Conservation (phyloP, 2,888 invertebrate species). For the Dinocampus coccinellae region DNA sequence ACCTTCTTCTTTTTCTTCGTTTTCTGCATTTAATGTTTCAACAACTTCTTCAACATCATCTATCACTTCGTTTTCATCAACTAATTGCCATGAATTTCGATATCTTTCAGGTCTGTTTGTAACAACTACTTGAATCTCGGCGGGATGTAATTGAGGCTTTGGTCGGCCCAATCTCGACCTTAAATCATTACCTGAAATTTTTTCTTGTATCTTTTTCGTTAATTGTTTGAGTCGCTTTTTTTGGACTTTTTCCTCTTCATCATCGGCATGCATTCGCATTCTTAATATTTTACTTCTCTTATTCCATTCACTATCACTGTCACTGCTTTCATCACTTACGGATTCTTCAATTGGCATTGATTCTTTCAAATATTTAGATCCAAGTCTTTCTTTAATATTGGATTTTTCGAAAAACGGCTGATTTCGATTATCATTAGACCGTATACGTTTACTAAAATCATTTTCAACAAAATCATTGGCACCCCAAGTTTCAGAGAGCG, state of each 20-base stretch:
- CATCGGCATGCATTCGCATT: conserved; percentile 92
- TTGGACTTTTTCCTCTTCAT: conserved; percentile 79
- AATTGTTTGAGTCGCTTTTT: conserved; percentile 57
- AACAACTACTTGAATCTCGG: conserved; percentile 63
- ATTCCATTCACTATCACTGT: conserved; percentile 74
- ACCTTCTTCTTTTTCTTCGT: conserved; percentile 49
- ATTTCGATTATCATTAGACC: neutral
- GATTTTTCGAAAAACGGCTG: conserved; percentile 36
- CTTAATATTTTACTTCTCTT: conserved; percentile 77
- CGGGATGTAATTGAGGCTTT: conserved; percentile 49
- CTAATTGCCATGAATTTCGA: neutral
- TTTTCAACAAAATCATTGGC: conserved; percentile 76
- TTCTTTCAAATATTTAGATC: conserved; percentile 42
- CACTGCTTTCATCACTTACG: conserved; percentile 66
- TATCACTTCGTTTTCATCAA: conserved; percentile 41
- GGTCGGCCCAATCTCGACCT: conserved; percentile 55
- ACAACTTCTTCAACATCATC: conserved; percentile 47
- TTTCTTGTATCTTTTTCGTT: conserved; percentile 46
- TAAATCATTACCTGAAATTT: conserved; percentile 52
- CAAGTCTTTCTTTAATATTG: conserved; percentile 59
- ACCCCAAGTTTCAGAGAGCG: conserved; percentile 79
- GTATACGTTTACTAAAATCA: conserved; percentile 54
- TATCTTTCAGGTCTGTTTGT: conserved; percentile 49
- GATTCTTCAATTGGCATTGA: conserved; percentile 59
- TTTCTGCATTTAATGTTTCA: conserved; percentile 41